These are phyloP conservation scores for Ypsolopha scabrella DNA, from an alignment of 2,888 invertebrate genomes.

Conservation along the genomic window DNA sequence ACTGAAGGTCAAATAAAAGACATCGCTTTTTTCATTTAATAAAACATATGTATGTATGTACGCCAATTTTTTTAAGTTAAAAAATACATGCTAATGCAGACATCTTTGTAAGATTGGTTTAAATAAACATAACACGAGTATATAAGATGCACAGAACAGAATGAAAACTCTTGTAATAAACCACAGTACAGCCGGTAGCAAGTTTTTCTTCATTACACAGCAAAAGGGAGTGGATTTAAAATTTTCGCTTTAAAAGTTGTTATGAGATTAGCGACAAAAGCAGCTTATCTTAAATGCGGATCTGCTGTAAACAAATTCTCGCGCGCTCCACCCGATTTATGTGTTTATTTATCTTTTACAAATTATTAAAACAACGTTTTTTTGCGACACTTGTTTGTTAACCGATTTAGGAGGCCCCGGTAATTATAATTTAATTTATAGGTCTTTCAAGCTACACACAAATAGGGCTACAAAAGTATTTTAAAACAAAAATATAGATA, in stretches of 20 bases:
- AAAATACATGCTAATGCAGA: not conserved
- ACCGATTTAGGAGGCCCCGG: not conserved
- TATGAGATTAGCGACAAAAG: constrained; percentile 67
- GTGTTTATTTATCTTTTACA: constrained; percentile 72
- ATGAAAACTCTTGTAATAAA: constrained; percentile 17
- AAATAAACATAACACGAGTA: not conserved
- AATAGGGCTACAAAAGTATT: too few species aligned
- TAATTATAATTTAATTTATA: not conserved
- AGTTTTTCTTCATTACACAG: constrained; percentile 56
- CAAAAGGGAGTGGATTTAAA: constrained; percentile 42
- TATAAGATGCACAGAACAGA: not conserved
- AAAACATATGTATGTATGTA: too few species aligned
- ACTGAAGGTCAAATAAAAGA: too few species aligned
- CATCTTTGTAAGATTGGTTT: not conserved
- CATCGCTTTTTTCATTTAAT: too few species aligned
- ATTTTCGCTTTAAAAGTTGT: constrained; percentile 64
- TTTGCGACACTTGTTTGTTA: constrained; percentile 20
- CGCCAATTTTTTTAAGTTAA: not conserved
- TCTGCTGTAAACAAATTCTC: constrained; percentile 70
- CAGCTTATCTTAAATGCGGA: constrained; percentile 66
- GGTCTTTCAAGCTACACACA: too few species aligned
- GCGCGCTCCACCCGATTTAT: constrained; percentile 60
- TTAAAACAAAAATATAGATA: too few species aligned
- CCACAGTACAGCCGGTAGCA: constrained; percentile 15
- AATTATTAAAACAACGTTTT: constrained; percentile 66